A percentile compares a stretch with the other conserved stretches of the same genome.
phyloP scores from a whole-genome alignment of 2,888 invertebrate species.

The Ernsta delagoae region DNA sequence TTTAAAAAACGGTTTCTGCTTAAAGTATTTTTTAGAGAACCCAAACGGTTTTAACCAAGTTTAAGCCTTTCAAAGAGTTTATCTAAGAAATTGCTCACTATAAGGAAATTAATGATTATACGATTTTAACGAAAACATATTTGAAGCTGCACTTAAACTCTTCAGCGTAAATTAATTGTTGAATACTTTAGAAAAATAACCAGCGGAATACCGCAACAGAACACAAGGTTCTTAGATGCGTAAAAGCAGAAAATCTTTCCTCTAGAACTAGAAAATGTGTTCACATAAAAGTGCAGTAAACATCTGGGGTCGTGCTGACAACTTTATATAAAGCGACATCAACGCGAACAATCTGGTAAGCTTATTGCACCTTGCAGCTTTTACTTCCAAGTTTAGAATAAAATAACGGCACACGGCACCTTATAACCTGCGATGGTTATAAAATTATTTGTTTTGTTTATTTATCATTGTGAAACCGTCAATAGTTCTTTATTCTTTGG shows the following conservation, averaged over 20 bases:
- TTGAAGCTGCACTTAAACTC: background rate
- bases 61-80: too few relatives aligned
- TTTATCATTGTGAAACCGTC: background rate
- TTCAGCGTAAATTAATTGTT: background rate
- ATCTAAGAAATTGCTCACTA: too few relatives aligned
- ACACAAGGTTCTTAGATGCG: constrained; percentile 4
- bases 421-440: too few relatives aligned
- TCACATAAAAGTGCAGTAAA: constrained; percentile 24
- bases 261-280: constrained; percentile 16
- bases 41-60: too few relatives aligned
- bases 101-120: too few relatives aligned
- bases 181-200: background rate
- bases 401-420: background rate
- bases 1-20: too few relatives aligned
- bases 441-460: background rate
- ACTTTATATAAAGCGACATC: constrained; percentile 26
- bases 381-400: background rate
- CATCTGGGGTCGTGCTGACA: constrained; percentile 9
- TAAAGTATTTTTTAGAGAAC: too few relatives aligned
- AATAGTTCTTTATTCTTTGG: background rate
- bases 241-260: constrained; percentile 4
- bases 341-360: constrained; percentile 21
- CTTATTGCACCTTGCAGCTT: constrained; percentile 21
- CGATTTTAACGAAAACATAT: background rate
- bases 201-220: background rate